Conservation (phyloP, 2,888 invertebrate genomes). For the Chloroclysta siterata region DNA sequence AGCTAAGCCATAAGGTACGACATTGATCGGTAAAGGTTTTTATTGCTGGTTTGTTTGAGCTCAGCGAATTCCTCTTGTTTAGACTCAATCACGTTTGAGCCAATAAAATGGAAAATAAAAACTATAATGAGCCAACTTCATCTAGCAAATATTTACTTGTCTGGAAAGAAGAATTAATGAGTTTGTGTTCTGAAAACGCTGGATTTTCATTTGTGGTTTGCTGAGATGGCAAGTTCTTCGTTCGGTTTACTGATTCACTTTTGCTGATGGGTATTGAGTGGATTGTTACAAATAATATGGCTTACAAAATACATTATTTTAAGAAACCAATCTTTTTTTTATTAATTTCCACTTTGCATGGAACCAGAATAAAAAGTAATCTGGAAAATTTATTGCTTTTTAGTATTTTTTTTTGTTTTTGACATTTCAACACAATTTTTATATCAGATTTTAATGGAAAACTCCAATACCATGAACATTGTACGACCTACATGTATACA, state of each 20-base stretch:
- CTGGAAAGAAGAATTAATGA: conserved; percentile 49
- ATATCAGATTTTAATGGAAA: too few relatives aligned
- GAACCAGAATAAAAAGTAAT: too few relatives aligned
- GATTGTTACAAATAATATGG: conserved; percentile 7
- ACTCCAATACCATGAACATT: too few relatives aligned
- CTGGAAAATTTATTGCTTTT: too few relatives aligned
- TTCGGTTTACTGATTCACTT: conserved; percentile 47
- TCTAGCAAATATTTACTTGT: conserved; percentile 74
- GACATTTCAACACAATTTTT: too few relatives aligned
- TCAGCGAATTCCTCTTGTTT: conserved; percentile 70
- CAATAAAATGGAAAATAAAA: conserved; percentile 74
- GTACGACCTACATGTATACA: too few relatives aligned
- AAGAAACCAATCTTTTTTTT: too few relatives aligned
- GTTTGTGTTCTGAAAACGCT: conserved; percentile 37
- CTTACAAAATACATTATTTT: too few relatives aligned
- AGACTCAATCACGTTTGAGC: conserved; percentile 69
- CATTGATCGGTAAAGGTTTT: conserved; percentile 66
- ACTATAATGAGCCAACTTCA: conserved; percentile 74
- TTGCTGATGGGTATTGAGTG: not conserved
- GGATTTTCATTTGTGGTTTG: conserved; percentile 41
- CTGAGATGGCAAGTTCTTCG: conserved; percentile 58
- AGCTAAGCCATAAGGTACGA: conserved; percentile 45
- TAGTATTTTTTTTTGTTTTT: too few relatives aligned
- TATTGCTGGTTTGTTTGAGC: conserved; percentile 64
- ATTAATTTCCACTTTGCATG: too few relatives aligned